Conservation (phyloP, 2,888 invertebrate species). For the Drosophila multiciliata region DNA sequence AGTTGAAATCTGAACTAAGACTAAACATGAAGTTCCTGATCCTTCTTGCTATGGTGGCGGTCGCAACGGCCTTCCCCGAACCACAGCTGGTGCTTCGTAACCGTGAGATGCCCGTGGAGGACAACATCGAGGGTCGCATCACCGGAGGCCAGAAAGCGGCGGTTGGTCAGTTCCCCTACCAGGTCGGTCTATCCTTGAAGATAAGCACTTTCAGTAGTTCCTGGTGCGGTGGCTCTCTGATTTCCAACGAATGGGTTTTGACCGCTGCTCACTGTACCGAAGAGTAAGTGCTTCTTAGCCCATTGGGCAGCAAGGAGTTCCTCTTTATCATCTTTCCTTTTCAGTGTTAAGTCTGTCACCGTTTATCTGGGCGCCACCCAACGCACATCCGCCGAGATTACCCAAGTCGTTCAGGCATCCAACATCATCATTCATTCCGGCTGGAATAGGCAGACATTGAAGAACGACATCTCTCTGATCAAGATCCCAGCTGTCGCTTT, state of each 20-base stretch:
- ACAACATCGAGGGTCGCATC: constrained; percentile 63
- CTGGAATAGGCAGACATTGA: constrained; percentile 56
- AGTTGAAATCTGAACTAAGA: constrained; percentile 61
- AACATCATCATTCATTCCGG: constrained; percentile 82
- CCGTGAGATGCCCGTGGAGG: constrained; percentile 62
- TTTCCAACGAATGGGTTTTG: constrained; percentile 52
- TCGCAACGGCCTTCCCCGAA: constrained; percentile 66
- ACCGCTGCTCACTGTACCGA: constrained; percentile 79
- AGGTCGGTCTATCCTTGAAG: constrained; percentile 65
- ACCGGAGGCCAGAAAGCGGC: constrained; percentile 53
- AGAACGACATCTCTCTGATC: constrained; percentile 75
- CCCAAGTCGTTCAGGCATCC: constrained; percentile 28
- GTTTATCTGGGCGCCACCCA: constrained; percentile 73
- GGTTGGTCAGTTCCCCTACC: constrained; percentile 70
- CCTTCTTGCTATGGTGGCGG: constrained; percentile 68
- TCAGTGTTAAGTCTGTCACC: constrained; percentile 60
- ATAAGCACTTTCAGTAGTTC: constrained; percentile 36
- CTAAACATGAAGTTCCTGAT: constrained; percentile 77
- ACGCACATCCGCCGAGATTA: constrained; percentile 65
- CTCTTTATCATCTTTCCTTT: not conserved
- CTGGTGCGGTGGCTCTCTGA: constrained; percentile 75
- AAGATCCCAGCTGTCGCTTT: constrained; percentile 46
- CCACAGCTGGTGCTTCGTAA: constrained; percentile 40
- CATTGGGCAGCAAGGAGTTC: not conserved
- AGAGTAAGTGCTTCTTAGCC: constrained; percentile 43